phyloP scores from a whole-genome alignment of 1,140 invertebrate species.

The Fopius arisanus region DNA sequence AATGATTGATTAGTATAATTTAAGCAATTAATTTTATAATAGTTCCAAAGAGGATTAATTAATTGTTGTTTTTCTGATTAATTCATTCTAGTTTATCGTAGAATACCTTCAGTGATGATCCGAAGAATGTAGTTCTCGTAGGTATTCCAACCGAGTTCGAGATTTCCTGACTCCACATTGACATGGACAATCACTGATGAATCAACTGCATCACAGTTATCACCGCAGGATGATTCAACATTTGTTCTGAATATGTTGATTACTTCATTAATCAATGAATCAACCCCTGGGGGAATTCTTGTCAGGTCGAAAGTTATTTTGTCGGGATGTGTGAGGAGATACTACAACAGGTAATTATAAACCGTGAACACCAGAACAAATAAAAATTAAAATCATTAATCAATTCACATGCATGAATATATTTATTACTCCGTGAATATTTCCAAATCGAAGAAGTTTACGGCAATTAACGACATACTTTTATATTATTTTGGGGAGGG shows the following conservation, averaged over 20 bases:
- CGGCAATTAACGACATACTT: too few relatives aligned
- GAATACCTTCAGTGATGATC: conserved; percentile 66
- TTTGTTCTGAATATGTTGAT: conserved; percentile 66
- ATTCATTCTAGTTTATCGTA: background rate
- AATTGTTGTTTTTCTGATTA: too few relatives aligned
- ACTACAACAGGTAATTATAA: conserved; percentile 37
- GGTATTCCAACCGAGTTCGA: conserved; percentile 69
- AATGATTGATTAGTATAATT: too few relatives aligned
- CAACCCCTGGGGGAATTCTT: conserved; percentile 58
- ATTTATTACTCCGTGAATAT: too few relatives aligned
- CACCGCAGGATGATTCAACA: conserved; percentile 66
- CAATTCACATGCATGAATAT: background rate
- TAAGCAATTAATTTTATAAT: too few relatives aligned
- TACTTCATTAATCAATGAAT: conserved; percentile 63
- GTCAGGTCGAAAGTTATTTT: conserved; percentile 65
- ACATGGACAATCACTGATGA: conserved; percentile 67
- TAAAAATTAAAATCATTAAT: too few relatives aligned
- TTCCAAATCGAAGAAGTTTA: too few relatives aligned
- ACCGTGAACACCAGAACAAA: too few relatives aligned
- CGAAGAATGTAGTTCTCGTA: conserved; percentile 72
- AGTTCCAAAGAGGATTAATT: too few relatives aligned
- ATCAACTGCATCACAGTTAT: conserved; percentile 64
- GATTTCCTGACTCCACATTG: conserved; percentile 59
- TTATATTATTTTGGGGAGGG: background rate
- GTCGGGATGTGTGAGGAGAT: conserved; percentile 37